Evolutionary conservation across 2,113 vertebrate genomes (phyloP), one percentile per base, ranked within the genome.

Genomic region (Anser brachyrhynchus): DNA sequence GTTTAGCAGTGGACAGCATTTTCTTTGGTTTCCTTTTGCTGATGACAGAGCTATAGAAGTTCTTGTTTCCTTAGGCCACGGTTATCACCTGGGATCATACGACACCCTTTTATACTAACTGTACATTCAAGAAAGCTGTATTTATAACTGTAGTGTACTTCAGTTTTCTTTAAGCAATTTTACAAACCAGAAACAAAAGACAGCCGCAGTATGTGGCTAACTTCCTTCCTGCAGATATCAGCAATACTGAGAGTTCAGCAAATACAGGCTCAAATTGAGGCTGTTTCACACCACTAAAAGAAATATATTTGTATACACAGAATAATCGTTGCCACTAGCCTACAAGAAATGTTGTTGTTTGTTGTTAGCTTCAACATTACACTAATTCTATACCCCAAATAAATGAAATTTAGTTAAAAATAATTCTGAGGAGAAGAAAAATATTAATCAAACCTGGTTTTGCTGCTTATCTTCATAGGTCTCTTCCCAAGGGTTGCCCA

Each of bases 371-470:
- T 70, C 20, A 77, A 7, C 10, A 43, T 86, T 74, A 84, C 5
- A 35, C 33, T 80, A 29, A 23, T 71, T 74, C 44, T 64, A 70
- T 12, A 77, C 18, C 15, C 12, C 22, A 90, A 90, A 66, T 31
- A 76, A 69, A 73, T 70, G 23, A 25, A 61, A 84, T 6, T 26
- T 75, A 58, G 2, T 79, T 84, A 39, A 72, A 87, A 82, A 71
- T n/a, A 79, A 92, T 58, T 82, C 26, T n/a, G 19, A 2, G 0
- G 39, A 89, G 89, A 51, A 25, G 2, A 54, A 91, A 90, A 58
- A 51, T 67, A 71, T 71, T 73, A 80, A 80, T 64, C 78, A 90
- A 92, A 98, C 96, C 96, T 97, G 82, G 3, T 79, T 93, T 89
- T 92, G 81, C 69, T 74, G 35, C 5, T 94, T 87, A 35, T 87